A percentile compares a stretch with the other conserved stretches of the same genome.
Evolutionary conservation across 2,888 invertebrate genomes (phyloP).

Genomic region (Phengaris arion): DNA sequence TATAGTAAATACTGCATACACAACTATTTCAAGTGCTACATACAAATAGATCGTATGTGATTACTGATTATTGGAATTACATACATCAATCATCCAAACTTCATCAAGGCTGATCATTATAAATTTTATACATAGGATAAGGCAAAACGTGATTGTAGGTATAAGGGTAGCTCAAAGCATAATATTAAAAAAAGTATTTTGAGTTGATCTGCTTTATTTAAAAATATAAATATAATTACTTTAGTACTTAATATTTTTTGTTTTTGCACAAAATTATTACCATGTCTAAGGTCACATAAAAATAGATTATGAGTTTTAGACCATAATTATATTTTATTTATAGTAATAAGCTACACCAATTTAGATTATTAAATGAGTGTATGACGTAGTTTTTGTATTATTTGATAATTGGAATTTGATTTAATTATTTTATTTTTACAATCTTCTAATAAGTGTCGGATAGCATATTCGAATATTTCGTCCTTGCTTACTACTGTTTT

Average conservation of each 20-base stretch:
- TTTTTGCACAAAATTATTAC: not conserved
- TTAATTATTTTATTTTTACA: not conserved
- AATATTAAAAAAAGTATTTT: not conserved
- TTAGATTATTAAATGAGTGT: not conserved
- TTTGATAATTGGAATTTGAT: not conserved
- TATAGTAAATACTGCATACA: too few species aligned
- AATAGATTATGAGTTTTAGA: too few species aligned
- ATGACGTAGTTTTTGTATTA: not conserved
- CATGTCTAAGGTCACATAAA: not conserved
- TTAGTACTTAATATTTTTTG: constrained; percentile 1
- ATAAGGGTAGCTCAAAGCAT: constrained; percentile 13
- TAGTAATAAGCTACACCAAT: not conserved
- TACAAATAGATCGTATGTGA: too few species aligned
- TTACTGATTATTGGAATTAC: not conserved
- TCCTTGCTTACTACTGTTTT: too few species aligned
- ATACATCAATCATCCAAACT: not conserved
- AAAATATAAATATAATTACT: not conserved
- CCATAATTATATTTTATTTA: not conserved
- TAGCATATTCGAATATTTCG: too few species aligned
- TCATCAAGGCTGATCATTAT: constrained; percentile 6
- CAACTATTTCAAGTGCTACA: too few species aligned
- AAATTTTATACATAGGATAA: not conserved
- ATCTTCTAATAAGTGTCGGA: too few species aligned
- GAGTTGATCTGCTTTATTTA: not conserved
- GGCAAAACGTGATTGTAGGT: not conserved